These are phyloP conservation scores for Steatornis caripensis DNA, from an alignment of 2,113 vertebrate genomes.

Conservation along the genomic window DNA sequence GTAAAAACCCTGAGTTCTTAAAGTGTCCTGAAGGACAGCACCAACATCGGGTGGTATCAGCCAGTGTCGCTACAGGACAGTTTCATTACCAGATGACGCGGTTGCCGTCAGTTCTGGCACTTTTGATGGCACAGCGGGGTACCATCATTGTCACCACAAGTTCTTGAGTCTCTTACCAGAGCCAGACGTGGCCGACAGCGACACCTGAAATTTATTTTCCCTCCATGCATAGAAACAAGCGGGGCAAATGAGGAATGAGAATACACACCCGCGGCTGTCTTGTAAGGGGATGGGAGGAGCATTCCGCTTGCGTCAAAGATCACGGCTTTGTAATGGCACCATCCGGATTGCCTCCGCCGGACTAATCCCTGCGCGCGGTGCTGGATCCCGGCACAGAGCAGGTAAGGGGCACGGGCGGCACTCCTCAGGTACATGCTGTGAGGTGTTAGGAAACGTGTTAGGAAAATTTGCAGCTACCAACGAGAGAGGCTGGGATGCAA, in stretches of 20 bases:
- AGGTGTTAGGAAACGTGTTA: accelerated
- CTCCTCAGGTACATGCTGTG: slow-evolving; percentile 26
- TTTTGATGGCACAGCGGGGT: not conserved
- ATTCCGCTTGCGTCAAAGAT: slow-evolving; percentile 74
- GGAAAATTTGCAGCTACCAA: accelerated
- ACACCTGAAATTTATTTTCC: not conserved
- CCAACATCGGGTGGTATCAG: not conserved
- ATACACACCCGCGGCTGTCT: slow-evolving; percentile 59
- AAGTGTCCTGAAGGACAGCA: not conserved
- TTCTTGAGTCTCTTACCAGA: not conserved
- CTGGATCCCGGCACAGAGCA: not conserved
- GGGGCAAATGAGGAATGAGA: not conserved
- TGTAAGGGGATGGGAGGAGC: slow-evolving; percentile 71
- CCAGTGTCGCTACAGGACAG: not conserved
- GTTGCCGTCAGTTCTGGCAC: not conserved
- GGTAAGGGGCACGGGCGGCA: not conserved
- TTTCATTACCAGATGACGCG: not conserved
- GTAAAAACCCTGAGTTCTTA: not conserved
- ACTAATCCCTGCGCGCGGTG: not conserved
- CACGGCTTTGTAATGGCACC: slow-evolving; percentile 63
- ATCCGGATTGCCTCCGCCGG: not conserved
- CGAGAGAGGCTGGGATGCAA: not conserved
- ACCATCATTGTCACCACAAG: accelerated
- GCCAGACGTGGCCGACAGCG: not conserved
- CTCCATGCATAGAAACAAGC: not conserved